Conservation (phyloP, 2,888 invertebrate genomes). For the Gryllus longicercus region DNA sequence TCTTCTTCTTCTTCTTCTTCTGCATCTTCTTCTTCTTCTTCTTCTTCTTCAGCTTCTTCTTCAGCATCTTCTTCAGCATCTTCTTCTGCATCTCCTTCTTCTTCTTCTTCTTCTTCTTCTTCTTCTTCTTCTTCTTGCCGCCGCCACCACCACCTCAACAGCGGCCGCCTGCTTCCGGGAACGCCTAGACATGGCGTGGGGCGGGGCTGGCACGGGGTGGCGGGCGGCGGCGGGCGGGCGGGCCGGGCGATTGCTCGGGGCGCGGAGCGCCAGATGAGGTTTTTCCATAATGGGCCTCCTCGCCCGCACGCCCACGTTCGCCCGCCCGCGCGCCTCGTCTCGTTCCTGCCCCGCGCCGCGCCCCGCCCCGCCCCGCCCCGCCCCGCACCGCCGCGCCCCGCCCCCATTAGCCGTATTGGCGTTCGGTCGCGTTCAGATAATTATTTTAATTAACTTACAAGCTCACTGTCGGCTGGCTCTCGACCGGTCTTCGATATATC, state of each 20-base stretch:
- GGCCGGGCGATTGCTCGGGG: constrained; percentile 1
- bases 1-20: neutral
- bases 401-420: constrained; percentile 3
- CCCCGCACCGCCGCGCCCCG: too few species aligned
- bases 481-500: neutral
- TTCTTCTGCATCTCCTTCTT: too few species aligned
- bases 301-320: neutral
- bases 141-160: neutral
- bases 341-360: neutral
- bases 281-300: neutral
- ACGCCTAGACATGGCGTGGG: neutral
- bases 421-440: constrained; percentile 10
- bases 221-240: neutral
- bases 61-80: too few species aligned
- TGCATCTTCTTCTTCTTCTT: too few species aligned
- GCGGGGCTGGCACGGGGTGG: neutral
- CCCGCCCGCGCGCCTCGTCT: neutral
- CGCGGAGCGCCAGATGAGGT: neutral
- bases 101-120: too few species aligned
- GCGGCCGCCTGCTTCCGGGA: neutral
- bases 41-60: neutral
- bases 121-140: neutral
- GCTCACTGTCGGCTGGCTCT: neutral
- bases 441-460: constrained; percentile 17
- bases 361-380: neutral